These are phyloP conservation scores for Tortrix viridana DNA, from an alignment of 2,888 invertebrate species.

Conservation along the genomic window DNA sequence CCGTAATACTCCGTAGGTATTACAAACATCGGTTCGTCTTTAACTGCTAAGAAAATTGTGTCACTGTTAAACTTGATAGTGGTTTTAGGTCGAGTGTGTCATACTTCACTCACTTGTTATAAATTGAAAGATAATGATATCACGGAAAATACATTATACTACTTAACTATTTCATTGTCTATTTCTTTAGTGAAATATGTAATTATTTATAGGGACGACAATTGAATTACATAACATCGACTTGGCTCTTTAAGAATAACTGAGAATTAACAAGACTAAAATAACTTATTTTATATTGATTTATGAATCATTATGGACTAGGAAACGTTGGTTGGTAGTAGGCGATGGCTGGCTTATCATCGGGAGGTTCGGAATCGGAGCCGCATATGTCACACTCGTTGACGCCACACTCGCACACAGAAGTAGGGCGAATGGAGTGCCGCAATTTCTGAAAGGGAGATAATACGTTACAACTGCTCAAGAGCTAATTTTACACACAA, in stretches of 20 bases:
- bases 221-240: constrained; percentile 45
- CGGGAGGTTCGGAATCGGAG: constrained; percentile 74
- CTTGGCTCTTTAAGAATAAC: constrained; percentile 37
- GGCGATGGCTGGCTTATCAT: constrained; percentile 72
- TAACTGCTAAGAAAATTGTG: constrained; percentile 31
- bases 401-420: constrained; percentile 90
- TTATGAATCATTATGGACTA: constrained; percentile 39
- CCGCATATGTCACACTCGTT: constrained; percentile 88
- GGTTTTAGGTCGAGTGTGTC: constrained; percentile 65
- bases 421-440: constrained; percentile 89
- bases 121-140: constrained; percentile 65
- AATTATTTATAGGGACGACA: neutral
- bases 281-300: constrained; percentile 10
- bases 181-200: constrained; percentile 4
- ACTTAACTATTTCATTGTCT: constrained; percentile 55
- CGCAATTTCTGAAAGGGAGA: constrained; percentile 87
- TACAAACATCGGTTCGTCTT: constrained; percentile 22
- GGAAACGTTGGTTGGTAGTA: constrained; percentile 53
- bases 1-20: constrained; percentile 15
- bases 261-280: constrained; percentile 18
- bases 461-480: neutral
- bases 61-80: constrained; percentile 48
- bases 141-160: constrained; percentile 60
- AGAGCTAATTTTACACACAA: too few species aligned
- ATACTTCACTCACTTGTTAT: constrained; percentile 53